These are phyloP conservation scores for Agriopis leucophaearia DNA, from an alignment of 2,888 invertebrate species.

Conservation along the genomic window DNA sequence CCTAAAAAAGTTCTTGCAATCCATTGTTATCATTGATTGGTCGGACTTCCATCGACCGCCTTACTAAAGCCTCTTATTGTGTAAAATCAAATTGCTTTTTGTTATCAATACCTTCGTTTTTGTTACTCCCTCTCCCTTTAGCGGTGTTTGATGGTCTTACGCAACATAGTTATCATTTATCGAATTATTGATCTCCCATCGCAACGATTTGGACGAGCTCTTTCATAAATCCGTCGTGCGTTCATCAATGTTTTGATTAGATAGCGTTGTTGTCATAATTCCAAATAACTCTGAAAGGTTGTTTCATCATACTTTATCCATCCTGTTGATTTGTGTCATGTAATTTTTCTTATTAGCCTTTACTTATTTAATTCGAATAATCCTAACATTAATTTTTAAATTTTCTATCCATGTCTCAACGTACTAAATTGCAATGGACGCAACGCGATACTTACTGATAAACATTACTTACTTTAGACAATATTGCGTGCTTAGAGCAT, in stretches of 20 bases:
- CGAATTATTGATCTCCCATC: conserved; percentile 55
- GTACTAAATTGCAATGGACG: no score
- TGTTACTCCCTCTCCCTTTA: conserved; percentile 39
- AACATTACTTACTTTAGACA: no score
- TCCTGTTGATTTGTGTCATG: background rate
- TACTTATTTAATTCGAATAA: background rate
- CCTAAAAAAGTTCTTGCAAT: conserved; percentile 64
- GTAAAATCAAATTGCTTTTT: conserved; percentile 58
- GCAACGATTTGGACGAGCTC: conserved; percentile 51
- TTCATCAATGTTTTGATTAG: conserved; percentile 49
- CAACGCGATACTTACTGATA: no score
- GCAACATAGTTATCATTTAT: conserved; percentile 53
- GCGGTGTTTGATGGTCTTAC: conserved; percentile 52
- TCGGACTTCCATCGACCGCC: conserved; percentile 54
- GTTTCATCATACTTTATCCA: conserved; percentile 25
- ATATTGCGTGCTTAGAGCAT: no score
- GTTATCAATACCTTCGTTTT: conserved; percentile 35
- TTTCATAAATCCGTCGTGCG: conserved; percentile 49
- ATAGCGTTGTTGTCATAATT: conserved; percentile 32
- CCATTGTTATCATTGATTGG: conserved; percentile 72
- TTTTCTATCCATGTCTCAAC: background rate
- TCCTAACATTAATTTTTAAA: background rate
- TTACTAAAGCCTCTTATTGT: conserved; percentile 57
- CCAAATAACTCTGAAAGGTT: conserved; percentile 6
- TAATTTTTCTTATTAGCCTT: background rate